These are phyloP conservation scores for Parnassius orleans DNA, from an alignment of 2,888 invertebrate genomes.

Conservation along the genomic window DNA sequence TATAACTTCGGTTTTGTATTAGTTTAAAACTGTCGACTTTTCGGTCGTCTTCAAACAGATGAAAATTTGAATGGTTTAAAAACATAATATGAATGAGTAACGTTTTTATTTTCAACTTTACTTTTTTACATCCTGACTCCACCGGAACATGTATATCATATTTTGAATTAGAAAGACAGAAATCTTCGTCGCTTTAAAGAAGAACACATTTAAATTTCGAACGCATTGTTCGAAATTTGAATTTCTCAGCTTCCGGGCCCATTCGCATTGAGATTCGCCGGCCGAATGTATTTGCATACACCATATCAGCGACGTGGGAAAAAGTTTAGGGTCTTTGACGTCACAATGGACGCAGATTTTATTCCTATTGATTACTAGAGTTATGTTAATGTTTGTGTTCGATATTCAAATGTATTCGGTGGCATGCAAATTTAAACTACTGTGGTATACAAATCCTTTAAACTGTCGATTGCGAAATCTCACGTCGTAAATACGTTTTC, in stretches of 20 bases:
- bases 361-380: constrained; percentile 53
- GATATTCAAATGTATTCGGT: constrained; percentile 45
- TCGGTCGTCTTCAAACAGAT: neutral
- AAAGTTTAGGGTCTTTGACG: constrained; percentile 36
- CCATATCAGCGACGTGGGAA: constrained; percentile 53
- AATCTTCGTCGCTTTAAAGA: constrained; percentile 12
- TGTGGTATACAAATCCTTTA: neutral
- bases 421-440: constrained; percentile 40
- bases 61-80: constrained; percentile 1
- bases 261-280: constrained; percentile 41
- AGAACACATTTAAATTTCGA: no score
- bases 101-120: constrained; percentile 2
- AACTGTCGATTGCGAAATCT: constrained; percentile 4
- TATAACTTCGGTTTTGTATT: no score
- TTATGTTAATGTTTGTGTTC: constrained; percentile 49
- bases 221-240: constrained; percentile 48
- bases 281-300: constrained; percentile 56
- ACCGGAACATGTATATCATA: constrained; percentile 4
- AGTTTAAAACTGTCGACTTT: neutral
- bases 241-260: constrained; percentile 50
- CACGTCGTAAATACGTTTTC: neutral
- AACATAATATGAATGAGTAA: neutral
- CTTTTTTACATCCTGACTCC: constrained; percentile 12
- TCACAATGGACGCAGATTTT: constrained; percentile 33
- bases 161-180: constrained; percentile 21